A percentile compares a stretch with the other conserved stretches of the same genome.
Evolutionary conservation across 1,140 invertebrate species (phyloP).

Genomic region (Cherax destructor): DNA sequence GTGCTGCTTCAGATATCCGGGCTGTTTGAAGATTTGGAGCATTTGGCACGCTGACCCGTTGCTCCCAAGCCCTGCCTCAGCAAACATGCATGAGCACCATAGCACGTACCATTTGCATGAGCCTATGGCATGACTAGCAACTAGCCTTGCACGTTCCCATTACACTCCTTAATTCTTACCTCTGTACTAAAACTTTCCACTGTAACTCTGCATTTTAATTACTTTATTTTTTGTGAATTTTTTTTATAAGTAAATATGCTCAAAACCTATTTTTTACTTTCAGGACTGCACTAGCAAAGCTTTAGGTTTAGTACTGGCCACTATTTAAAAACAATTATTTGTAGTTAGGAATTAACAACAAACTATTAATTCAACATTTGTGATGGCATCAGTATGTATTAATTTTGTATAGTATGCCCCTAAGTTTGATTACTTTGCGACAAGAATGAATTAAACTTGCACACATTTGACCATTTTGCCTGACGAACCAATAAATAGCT

Average conservation of each 20-base stretch:
- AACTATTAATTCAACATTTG: conserved; percentile 8
- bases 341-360: conserved; percentile 26
- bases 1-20: conserved; percentile 66
- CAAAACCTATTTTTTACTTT: background rate
- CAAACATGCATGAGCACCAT: conserved; percentile 58
- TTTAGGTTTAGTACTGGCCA: conserved; percentile 30
- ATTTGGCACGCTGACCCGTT: conserved; percentile 70
- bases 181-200: conserved; percentile 33
- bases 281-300: conserved; percentile 18
- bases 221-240: conserved; percentile 5
- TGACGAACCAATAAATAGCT: conserved; percentile 25
- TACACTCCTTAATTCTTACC: conserved; percentile 21
- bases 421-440: background rate
- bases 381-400: background rate
- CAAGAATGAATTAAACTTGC: conserved; percentile 10
- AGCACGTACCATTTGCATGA: conserved; percentile 54
- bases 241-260: background rate
- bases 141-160: conserved; percentile 26
- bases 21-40: conserved; percentile 70
- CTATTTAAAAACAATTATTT: conserved; percentile 6
- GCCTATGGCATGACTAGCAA: conserved; percentile 19
- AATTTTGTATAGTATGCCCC: background rate
- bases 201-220: conserved; percentile 20
- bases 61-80: conserved; percentile 68
- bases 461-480: conserved; percentile 9